Conservation (phyloP, 2,113 vertebrate genomes). For the Aix galericulata region DNA sequence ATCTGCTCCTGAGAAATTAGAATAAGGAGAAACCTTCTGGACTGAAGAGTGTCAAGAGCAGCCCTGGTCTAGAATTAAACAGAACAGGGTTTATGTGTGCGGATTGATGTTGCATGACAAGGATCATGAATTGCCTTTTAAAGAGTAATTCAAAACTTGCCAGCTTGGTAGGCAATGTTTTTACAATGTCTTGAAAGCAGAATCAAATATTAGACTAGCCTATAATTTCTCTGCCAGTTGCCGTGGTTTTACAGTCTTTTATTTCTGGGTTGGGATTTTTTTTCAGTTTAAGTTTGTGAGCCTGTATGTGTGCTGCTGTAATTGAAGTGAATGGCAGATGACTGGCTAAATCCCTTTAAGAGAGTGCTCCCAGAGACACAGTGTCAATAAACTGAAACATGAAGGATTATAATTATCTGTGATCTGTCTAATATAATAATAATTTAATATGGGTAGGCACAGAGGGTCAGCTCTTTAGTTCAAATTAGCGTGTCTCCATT, state of each 20-base stretch:
- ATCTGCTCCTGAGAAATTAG: neutral
- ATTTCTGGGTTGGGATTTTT: neutral
- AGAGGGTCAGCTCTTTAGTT: constrained; percentile 30
- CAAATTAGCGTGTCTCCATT: constrained; percentile 15
- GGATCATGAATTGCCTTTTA: neutral
- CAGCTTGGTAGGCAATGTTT: neutral
- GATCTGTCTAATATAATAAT: constrained; percentile 47
- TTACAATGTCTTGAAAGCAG: neutral
- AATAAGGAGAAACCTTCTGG: neutral
- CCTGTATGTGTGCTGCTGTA: neutral
- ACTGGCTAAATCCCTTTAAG: constrained; percentile 31
- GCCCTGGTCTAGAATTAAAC: neutral
- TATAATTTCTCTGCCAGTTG: neutral
- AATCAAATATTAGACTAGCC: neutral
- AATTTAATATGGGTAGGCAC: constrained; percentile 34
- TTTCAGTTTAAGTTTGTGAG: neutral
- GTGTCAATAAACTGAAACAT: constrained; percentile 40
- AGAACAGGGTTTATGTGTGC: neutral
- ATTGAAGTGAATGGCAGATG: constrained; percentile 39
- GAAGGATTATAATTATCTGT: constrained; percentile 42
- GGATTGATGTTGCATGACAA: neutral
- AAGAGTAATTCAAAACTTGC: neutral
- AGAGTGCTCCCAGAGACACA: neutral
- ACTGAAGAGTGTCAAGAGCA: neutral
- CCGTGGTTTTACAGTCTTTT: neutral